Evolutionary conservation across 2,797 vertebrate species (phyloP).

Genomic region (Micropoecilia bifurca): DNA sequence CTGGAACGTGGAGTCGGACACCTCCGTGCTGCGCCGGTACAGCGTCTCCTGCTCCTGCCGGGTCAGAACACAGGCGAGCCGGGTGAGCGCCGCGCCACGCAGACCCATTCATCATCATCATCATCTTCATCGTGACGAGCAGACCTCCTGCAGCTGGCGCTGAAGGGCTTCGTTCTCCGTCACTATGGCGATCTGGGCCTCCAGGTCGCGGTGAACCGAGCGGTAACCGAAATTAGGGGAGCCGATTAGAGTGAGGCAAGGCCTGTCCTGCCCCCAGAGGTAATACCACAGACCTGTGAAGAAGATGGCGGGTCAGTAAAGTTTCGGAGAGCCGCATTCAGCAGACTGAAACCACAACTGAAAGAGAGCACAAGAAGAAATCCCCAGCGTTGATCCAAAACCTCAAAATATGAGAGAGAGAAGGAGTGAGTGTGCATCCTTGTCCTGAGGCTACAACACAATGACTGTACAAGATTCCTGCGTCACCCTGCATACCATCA

Average conservation of each 20-base stretch:
- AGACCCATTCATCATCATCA: conserved; percentile 21
- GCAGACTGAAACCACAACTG: conserved; percentile 68
- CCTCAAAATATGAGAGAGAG: conserved; percentile 48
- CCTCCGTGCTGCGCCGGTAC: conserved; percentile 85
- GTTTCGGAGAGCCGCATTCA: conserved; percentile 38
- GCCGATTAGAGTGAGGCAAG: conserved; percentile 96
- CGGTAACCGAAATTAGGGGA: conserved; percentile 98
- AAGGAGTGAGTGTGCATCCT: conserved; percentile 65
- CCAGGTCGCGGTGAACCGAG: conserved; percentile 95
- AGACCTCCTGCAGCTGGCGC: conserved; percentile 91
- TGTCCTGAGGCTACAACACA: conserved; percentile 55
- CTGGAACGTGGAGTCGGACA: conserved; percentile 89
- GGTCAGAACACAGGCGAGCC: conserved; percentile 43
- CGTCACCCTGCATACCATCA: conserved; percentile 64
- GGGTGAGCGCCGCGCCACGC: conserved; percentile 7
- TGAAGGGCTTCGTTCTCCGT: conserved; percentile 91
- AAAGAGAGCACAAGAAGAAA: conserved; percentile 71
- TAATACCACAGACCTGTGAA: conserved; percentile 95
- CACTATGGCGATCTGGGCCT: conserved; percentile 96
- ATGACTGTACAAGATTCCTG: conserved; percentile 55
- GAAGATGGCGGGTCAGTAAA: conserved; percentile 24
- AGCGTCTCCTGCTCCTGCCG: conserved; percentile 91
- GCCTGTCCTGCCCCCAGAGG: conserved; percentile 87
- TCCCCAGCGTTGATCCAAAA: conserved; percentile 70
- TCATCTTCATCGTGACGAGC: conserved; percentile 1